Conservation (phyloP, 2,888 invertebrate genomes). For the Pocota personata region DNA sequence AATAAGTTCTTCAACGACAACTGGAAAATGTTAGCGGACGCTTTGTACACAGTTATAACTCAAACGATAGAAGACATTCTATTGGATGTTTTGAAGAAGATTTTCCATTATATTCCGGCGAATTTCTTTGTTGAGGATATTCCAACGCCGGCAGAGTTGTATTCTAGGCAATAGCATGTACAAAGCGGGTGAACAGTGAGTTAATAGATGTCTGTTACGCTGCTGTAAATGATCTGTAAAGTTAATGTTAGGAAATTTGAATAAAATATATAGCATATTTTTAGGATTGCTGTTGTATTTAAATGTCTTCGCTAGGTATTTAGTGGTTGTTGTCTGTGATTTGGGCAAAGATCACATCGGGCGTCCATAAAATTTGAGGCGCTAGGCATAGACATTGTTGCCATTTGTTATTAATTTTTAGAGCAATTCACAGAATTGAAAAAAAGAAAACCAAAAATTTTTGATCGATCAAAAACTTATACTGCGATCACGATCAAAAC, state of each 20-base stretch:
- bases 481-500: no score
- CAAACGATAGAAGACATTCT: conserved; percentile 89
- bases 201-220: conserved; percentile 8
- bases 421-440: no score
- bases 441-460: no score
- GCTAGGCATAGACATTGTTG: no score
- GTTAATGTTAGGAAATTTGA: background rate
- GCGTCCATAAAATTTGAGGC: no score
- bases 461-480: no score
- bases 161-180: conserved; percentile 74
- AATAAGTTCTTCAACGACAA: conserved; percentile 90
- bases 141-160: conserved; percentile 80
- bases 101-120: conserved; percentile 89
- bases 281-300: conserved; percentile 1
- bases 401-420: no score
- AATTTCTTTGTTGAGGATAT: conserved; percentile 88
- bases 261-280: conserved; percentile 27
- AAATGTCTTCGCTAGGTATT: background rate
- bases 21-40: conserved; percentile 89
- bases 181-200: background rate
- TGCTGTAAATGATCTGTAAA: background rate
- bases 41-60: conserved; percentile 87
- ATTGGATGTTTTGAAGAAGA: conserved; percentile 86
- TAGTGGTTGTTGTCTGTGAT: no score
- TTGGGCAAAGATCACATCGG: no score